phyloP scores from a whole-genome alignment of 2,113 vertebrate genomes.

The Elanoides forficatus region DNA sequence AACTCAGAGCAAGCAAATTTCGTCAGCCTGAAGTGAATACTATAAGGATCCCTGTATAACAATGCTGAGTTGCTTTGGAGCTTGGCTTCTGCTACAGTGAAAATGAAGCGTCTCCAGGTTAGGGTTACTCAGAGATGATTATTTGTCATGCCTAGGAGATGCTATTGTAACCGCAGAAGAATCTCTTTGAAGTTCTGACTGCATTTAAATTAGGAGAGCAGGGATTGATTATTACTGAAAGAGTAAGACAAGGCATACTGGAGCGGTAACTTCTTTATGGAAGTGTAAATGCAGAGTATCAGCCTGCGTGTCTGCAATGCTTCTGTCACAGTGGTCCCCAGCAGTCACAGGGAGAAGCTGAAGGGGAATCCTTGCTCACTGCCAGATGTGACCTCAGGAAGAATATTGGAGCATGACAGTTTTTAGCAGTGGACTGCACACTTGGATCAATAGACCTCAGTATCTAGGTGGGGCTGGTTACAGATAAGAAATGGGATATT shows the following conservation, averaged over 20 bases:
- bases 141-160: not conserved
- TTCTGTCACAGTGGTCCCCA: not conserved
- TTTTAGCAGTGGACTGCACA: not conserved
- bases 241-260: not conserved
- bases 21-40: not conserved
- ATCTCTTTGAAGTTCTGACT: not conserved
- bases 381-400: not conserved
- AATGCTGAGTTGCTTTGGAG: not conserved
- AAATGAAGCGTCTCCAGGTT: not conserved
- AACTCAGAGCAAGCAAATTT: not conserved
- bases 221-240: not conserved
- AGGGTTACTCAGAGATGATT: not conserved
- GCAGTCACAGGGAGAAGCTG: not conserved
- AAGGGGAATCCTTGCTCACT: accelerated
- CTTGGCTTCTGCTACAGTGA: not conserved
- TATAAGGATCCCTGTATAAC: not conserved
- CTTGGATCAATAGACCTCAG: not conserved
- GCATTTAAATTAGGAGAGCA: not conserved
- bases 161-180: not conserved
- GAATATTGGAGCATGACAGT: accelerated
- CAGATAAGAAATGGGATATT: not conserved
- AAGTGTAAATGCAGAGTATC: not conserved
- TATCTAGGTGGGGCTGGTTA: not conserved
- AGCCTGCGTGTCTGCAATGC: not conserved
- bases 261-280: too few relatives aligned